Conservation (phyloP, 2,797 vertebrate genomes). For the Morelia viridis region DNA sequence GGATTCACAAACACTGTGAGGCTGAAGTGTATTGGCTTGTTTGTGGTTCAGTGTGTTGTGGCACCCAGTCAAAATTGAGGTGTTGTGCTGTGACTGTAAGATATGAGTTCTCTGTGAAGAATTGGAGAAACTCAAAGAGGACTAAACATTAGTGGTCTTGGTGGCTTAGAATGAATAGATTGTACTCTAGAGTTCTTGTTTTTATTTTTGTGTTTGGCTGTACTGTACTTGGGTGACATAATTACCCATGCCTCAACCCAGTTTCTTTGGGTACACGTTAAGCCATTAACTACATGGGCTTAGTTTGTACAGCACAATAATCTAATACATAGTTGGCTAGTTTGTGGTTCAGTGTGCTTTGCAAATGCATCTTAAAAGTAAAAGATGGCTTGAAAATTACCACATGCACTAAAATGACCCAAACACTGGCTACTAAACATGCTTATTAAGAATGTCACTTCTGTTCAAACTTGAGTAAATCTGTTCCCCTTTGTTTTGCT, state of each 20-base stretch:
- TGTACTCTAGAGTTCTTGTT: neutral
- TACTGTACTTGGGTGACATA: neutral
- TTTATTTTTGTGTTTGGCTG: neutral
- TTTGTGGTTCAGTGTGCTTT: neutral
- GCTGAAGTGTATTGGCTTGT: neutral
- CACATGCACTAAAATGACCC: neutral
- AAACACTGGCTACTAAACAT: neutral
- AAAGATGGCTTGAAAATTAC: neutral
- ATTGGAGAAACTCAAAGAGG: neutral
- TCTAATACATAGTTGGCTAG: neutral
- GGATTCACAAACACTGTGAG: neutral
- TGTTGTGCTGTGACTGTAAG: neutral
- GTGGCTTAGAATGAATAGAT: neutral
- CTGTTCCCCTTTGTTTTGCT: neutral
- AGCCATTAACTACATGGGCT: neutral
- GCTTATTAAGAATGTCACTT: neutral
- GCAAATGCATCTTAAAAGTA: neutral
- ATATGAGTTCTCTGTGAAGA: neutral
- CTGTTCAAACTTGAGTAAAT: neutral
- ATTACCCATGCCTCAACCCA: no score
- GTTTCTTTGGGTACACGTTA: neutral
- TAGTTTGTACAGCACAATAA: neutral
- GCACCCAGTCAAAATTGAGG: neutral
- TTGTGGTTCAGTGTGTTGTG: neutral
- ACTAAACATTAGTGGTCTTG: neutral